Percentiles rank a stretch among this genome's conserved stretches.
Conservation (phyloP, 2,797 vertebrate species). For the Australoheros facetus region DNA sequence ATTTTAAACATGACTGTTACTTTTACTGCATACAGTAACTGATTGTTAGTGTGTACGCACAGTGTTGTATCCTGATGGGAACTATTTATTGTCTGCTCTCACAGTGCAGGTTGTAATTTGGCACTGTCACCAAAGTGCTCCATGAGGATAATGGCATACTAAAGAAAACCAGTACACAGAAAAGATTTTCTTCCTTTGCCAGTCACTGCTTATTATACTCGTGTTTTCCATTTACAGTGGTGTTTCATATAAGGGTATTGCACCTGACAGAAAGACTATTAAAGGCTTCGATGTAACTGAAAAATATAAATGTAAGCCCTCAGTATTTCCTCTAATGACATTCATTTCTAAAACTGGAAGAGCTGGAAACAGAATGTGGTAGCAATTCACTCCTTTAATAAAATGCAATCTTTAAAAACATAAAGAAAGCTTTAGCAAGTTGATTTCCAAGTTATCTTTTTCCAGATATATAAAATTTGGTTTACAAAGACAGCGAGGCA, state of each 20-base stretch:
- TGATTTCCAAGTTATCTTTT: constrained; percentile 16
- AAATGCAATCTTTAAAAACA: constrained; percentile 22
- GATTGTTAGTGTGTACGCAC: background rate
- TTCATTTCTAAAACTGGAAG: constrained; percentile 19
- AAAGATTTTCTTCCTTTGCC: constrained; percentile 27
- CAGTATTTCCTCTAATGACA: background rate
- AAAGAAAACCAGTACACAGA: constrained; percentile 36
- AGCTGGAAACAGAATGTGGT: constrained; percentile 8
- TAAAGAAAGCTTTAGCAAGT: background rate
- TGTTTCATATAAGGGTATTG: background rate
- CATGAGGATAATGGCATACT: constrained; percentile 52
- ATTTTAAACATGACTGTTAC: background rate
- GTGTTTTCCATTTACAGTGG: constrained; percentile 25
- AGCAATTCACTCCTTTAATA: background rate
- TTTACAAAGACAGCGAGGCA: constrained; percentile 5
- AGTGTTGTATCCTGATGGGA: constrained; percentile 19
- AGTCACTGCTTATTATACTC: constrained; percentile 31
- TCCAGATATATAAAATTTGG: constrained; percentile 11
- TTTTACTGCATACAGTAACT: background rate
- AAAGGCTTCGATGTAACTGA: constrained; percentile 25
- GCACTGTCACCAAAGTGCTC: constrained; percentile 60
- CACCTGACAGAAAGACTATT: background rate
- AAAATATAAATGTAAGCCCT: constrained; percentile 21
- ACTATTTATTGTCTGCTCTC: constrained; percentile 51
- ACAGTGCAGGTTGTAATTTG: constrained; percentile 65